A percentile compares a stretch with the other conserved stretches of the same genome.
These are phyloP conservation scores for Nycticorax nycticorax DNA, from an alignment of 2,113 vertebrate species.

Conservation along the genomic window DNA sequence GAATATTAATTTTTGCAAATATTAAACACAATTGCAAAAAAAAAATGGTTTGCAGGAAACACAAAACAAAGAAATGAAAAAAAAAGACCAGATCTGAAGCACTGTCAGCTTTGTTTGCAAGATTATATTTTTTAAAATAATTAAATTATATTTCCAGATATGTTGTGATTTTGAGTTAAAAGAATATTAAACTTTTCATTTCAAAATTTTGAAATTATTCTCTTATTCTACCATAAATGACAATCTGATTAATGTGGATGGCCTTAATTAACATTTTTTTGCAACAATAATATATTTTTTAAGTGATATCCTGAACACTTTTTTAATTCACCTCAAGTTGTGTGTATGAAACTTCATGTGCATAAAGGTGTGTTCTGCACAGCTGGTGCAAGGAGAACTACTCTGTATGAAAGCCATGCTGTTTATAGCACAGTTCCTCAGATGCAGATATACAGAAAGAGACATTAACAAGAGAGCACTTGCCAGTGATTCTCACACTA, in stretches of 20 bases:
- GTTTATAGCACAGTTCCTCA: neutral
- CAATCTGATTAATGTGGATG: neutral
- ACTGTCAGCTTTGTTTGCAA: neutral
- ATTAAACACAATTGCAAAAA: neutral
- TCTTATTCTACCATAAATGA: neutral
- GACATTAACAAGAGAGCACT: neutral
- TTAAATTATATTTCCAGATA: neutral
- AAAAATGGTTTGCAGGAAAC: neutral
- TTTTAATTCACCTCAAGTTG: rapidly evolving
- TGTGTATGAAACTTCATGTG: neutral
- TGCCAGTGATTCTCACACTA: neutral
- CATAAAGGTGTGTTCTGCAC: neutral
- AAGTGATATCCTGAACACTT: neutral
- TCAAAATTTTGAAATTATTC: neutral
- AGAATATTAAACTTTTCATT: neutral
- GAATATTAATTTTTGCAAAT: neutral
- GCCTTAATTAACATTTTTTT: neutral
- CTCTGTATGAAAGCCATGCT: neutral
- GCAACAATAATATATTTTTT: neutral
- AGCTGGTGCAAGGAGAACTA: neutral
- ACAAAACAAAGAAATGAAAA: neutral
- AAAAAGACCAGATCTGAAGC: neutral
- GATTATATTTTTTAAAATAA: neutral
- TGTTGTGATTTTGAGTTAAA: neutral
- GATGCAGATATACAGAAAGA: neutral